Evolutionary conservation across 2,797 vertebrate genomes (phyloP).

Genomic region (Eulemur albifrons): DNA sequence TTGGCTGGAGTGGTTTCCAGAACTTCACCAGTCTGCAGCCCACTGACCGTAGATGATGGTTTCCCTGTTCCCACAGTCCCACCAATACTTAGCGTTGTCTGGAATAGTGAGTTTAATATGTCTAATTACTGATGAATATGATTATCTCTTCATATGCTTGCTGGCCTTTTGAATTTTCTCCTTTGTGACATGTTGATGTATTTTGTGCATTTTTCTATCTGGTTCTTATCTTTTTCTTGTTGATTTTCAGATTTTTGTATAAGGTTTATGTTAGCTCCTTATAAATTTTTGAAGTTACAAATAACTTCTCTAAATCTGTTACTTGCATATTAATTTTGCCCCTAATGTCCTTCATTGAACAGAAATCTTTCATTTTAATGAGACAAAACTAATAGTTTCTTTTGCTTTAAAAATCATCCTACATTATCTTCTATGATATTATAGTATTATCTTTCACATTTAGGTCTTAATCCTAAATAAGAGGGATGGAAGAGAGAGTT

Average conservation of each 20-base stretch:
- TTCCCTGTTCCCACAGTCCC: too few species aligned
- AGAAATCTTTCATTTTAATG: background rate
- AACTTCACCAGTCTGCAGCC: background rate
- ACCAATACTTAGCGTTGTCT: background rate
- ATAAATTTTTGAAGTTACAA: background rate
- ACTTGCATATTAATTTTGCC: slow-evolving; percentile 2
- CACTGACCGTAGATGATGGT: background rate
- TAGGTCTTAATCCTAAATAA: background rate
- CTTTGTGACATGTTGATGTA: background rate
- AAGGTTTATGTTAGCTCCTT: background rate
- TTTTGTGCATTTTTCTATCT: background rate
- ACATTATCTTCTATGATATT: background rate
- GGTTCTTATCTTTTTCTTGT: background rate
- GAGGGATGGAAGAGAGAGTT: background rate
- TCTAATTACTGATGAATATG: background rate
- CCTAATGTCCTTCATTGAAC: background rate
- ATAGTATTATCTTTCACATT: background rate
- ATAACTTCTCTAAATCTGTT: background rate
- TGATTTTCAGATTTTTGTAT: background rate
- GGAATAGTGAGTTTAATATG: background rate
- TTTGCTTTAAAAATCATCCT: background rate
- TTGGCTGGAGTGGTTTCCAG: background rate
- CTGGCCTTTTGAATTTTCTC: background rate
- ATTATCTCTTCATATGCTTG: background rate
- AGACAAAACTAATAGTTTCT: background rate